phyloP scores from a whole-genome alignment of 1,140 invertebrate genomes.

The Drosophila melanogaster region Release_6_plus_ISO1_MT NT_033779.5:1485501-1486000 shows the following conservation, averaged over 20 bases:
- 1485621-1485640: no score
- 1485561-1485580: background rate
- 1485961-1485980: constrained; percentile 69
- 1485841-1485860: constrained; percentile 30
- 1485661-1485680: background rate
- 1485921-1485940: constrained; percentile 81
- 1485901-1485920: constrained; percentile 71
- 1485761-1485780: constrained; percentile 44
- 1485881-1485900: constrained; percentile 47
- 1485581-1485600: background rate
- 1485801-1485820: constrained; percentile 32
- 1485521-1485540: constrained; percentile 18
- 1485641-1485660: no score
- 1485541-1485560: constrained; percentile 51
- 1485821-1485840: constrained; percentile 15
- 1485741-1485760: constrained; percentile 40
- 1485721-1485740: constrained; percentile 18
- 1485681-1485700: background rate
- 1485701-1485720: constrained; percentile 27
- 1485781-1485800: constrained; percentile 44
- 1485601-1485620: no score
- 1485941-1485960: constrained; percentile 76
- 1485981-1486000: constrained; percentile 52
- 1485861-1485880: constrained; percentile 26
- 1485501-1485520: constrained; percentile 66